phyloP scores from a whole-genome alignment of 2,113 vertebrate species.

The Gila orcuttii region DNA sequence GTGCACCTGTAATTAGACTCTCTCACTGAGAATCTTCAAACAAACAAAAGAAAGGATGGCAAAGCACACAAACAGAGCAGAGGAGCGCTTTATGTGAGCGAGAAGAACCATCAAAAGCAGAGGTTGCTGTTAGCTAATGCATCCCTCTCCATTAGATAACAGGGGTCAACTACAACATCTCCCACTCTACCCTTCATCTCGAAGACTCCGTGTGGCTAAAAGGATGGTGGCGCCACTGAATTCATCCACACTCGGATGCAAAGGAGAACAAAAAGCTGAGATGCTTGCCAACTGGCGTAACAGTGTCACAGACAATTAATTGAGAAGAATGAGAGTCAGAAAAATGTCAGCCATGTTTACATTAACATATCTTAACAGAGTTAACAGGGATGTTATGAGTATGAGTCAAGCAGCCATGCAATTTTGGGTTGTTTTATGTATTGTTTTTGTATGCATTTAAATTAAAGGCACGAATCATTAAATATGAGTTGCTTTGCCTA shows the following conservation, averaged over 20 bases:
- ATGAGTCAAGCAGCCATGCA: background rate
- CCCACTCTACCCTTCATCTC: constrained; percentile 16
- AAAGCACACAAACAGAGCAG: constrained; percentile 50
- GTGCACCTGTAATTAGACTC: constrained; percentile 58
- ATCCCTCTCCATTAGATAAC: constrained; percentile 42
- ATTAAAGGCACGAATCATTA: background rate
- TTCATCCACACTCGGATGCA: background rate
- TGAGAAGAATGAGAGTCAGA: background rate
- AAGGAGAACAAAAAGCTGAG: constrained; percentile 4
- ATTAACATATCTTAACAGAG: constrained; percentile 10
- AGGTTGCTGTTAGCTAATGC: constrained; percentile 18
- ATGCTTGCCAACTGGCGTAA: background rate
- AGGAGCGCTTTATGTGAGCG: background rate
- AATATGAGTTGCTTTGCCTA: background rate
- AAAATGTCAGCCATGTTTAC: constrained; percentile 22
- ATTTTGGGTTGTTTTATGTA: background rate
- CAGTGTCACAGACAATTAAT: background rate
- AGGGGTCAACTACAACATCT: constrained; percentile 33
- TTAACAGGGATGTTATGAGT: background rate
- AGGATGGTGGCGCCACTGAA: constrained; percentile 2
- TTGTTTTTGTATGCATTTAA: background rate
- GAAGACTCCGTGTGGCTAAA: constrained; percentile 22
- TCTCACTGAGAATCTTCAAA: constrained; percentile 49
- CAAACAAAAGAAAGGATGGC: constrained; percentile 57
- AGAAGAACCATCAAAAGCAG: constrained; percentile 27